A percentile compares a stretch with the other conserved stretches of the same genome.
Conservation (phyloP, 2,797 vertebrate genomes). For the Moxostoma hubbsi region DNA sequence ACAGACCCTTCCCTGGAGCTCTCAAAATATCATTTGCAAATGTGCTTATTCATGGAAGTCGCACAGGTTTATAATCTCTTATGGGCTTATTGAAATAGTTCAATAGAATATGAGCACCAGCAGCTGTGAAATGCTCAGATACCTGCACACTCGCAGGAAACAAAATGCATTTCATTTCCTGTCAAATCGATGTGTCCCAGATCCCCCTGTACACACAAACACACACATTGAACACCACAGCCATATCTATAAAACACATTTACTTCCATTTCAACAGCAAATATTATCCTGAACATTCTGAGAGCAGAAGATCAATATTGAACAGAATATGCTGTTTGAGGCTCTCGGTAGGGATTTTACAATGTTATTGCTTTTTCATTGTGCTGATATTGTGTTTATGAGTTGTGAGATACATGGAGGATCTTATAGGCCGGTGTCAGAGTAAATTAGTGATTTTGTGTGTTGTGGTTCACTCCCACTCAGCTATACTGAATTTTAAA, state of each 20-base stretch:
- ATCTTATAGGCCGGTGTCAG: background rate
- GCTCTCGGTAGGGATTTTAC: slow-evolving; percentile 40
- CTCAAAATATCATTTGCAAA: no score
- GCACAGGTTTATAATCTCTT: no score
- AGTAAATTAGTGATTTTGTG: no score
- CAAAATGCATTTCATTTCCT: slow-evolving; percentile 20
- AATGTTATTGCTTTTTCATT: slow-evolving; percentile 54
- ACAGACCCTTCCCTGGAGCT: no score
- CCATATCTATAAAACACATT: slow-evolving; percentile 36
- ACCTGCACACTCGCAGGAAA: background rate
- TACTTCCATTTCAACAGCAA: slow-evolving; percentile 50
- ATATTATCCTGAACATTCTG: slow-evolving; percentile 43
- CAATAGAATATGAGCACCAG: background rate
- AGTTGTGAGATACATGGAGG: slow-evolving; percentile 19
- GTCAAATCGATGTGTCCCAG: background rate
- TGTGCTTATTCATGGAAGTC: no score
- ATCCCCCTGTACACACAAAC: slow-evolving; percentile 11
- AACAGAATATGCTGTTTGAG: slow-evolving; percentile 45
- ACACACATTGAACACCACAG: slow-evolving; percentile 2
- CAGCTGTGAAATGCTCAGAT: background rate
- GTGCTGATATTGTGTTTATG: slow-evolving; percentile 61
- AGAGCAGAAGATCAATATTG: slow-evolving; percentile 46
- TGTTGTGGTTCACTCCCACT: no score
- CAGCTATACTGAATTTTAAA: no score
- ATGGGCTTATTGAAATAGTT: no score